A percentile compares a stretch with the other conserved stretches of the same genome.
Evolutionary conservation across 2,113 vertebrate genomes (phyloP).

Genomic region (Misgurnus anguillicaudatus): DNA sequence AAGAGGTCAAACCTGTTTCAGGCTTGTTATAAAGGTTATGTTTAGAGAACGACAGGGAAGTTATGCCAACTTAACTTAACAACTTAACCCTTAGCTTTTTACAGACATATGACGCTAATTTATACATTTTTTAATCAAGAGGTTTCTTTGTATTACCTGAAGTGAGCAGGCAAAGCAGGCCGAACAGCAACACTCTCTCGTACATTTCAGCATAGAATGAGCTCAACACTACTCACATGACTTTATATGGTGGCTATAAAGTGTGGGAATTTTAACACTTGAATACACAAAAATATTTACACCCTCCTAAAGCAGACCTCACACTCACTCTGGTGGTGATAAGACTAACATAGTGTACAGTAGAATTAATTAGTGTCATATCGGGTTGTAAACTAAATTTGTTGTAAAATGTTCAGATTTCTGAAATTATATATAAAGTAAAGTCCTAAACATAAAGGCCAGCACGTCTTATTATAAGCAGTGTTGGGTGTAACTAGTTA

Average conservation of each 20-base stretch:
- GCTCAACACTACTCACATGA: background rate
- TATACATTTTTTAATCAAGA: background rate
- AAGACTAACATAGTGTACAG: background rate
- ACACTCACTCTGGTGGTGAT: background rate
- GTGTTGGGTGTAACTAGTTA: too few species aligned
- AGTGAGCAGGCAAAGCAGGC: slow-evolving; percentile 36
- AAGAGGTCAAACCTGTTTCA: background rate
- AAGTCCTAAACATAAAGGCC: too few species aligned
- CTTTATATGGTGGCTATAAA: slow-evolving; percentile 1
- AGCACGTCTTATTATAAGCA: too few species aligned
- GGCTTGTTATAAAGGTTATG: background rate
- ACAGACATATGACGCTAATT: background rate
- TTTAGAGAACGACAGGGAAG: background rate
- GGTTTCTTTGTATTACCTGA: slow-evolving; percentile 33
- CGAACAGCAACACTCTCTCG: slow-evolving; percentile 17
- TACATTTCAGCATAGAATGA: slow-evolving; percentile 29
- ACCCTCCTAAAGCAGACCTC: background rate
- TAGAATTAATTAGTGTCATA: background rate
- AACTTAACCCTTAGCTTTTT: background rate
- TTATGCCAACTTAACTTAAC: background rate
- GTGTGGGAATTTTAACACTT: slow-evolving; percentile 36
- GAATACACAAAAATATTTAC: slow-evolving; percentile 9
- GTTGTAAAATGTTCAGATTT: too few species aligned
- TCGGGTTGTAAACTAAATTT: too few species aligned
- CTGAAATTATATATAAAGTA: too few species aligned